Evolutionary conservation across 1,140 invertebrate species (phyloP).

Genomic region (Drosophila fuyamai): DNA sequence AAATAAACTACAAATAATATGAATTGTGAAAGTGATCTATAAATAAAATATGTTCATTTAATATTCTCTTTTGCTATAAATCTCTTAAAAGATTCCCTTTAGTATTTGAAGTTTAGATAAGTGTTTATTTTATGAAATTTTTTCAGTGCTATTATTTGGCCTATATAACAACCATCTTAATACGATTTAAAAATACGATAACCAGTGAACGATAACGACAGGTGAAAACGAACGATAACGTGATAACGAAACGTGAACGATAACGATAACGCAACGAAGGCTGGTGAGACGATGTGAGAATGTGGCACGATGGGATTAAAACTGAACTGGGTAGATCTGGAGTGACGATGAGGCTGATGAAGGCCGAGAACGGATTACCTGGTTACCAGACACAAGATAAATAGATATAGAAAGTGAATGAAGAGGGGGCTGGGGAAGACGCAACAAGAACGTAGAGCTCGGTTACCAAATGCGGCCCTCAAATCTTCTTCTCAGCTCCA

Average conservation of each 20-base stretch:
- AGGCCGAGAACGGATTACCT: slow-evolving; percentile 68
- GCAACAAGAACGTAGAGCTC: slow-evolving; percentile 43
- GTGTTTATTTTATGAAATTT: too few relatives aligned
- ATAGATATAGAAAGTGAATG: slow-evolving; percentile 28
- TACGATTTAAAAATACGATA: neutral
- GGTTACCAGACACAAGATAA: slow-evolving; percentile 63
- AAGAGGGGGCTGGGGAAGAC: slow-evolving; percentile 29
- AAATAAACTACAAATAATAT: too few relatives aligned
- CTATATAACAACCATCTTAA: slow-evolving; percentile 12
- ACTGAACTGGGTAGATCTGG: slow-evolving; percentile 21
- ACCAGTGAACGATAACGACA: slow-evolving; percentile 49
- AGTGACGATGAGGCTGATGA: slow-evolving; percentile 48
- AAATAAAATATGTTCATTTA: too few relatives aligned
- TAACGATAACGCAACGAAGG: slow-evolving; percentile 70
- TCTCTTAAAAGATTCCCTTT: too few relatives aligned
- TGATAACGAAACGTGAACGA: slow-evolving; percentile 61
- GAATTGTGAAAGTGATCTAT: too few relatives aligned
- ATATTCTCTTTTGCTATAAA: too few relatives aligned
- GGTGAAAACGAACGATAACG: slow-evolving; percentile 46
- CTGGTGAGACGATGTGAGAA: slow-evolving; percentile 47
- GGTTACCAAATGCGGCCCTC: slow-evolving; percentile 43
- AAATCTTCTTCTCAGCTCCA: slow-evolving; percentile 67
- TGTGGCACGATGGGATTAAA: slow-evolving; percentile 37
- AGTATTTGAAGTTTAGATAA: too few relatives aligned
- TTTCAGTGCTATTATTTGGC: neutral